Evolutionary conservation across 2,888 invertebrate species (phyloP), one percentile per base, ranked within the genome.

Genomic region (Drosophila birchii): DNA sequence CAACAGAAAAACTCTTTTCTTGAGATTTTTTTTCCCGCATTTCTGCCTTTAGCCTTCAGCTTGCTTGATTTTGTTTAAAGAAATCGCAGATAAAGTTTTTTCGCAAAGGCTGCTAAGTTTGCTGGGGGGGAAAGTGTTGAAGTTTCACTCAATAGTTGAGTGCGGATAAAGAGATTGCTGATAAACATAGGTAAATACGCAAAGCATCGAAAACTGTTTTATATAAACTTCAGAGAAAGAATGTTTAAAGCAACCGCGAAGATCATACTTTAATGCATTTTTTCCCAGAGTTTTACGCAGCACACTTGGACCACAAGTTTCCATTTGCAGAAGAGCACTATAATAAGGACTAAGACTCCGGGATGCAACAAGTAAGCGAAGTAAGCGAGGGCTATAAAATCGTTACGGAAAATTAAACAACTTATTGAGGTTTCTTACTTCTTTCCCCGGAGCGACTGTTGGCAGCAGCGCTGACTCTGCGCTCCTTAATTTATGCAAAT

Each of bases 401-500:
- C 63, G 80, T 83, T 74, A 78, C 72, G 78, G 76, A 68, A 80
- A 86, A 83, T 86, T 80, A 83, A 88, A 78, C 75, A 88, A 83
- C 68, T 79, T 83, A 83, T 88, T 78, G 75, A 47, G 67, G 54
- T 64, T 80, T 68, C 62, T 60, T 71, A 39, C 51, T 63, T 47
- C 36, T 68, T 41, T 26, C 23, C 23, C 38, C 44, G 56, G 49
- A 29, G 59, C 43, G 23, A 38, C 43, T 44, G 44, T 47, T 57
- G 66, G 59, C 53, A 59, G 59, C 53, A 59, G 68, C 45, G 79
- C 79, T 72, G 74, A 71, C 70, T 59, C 57, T 68, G 71, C 76
- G 70, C 60, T 68, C 70, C 73, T 86, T 86, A 86, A 85, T 86
- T 79, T 85, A 85, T 85, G 85, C 63, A 85, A 88, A 85, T 88